Percentiles rank a stretch among this genome's conserved stretches.
Evolutionary conservation across 2,113 vertebrate species (phyloP).

Genomic region (Cariama cristata): DNA sequence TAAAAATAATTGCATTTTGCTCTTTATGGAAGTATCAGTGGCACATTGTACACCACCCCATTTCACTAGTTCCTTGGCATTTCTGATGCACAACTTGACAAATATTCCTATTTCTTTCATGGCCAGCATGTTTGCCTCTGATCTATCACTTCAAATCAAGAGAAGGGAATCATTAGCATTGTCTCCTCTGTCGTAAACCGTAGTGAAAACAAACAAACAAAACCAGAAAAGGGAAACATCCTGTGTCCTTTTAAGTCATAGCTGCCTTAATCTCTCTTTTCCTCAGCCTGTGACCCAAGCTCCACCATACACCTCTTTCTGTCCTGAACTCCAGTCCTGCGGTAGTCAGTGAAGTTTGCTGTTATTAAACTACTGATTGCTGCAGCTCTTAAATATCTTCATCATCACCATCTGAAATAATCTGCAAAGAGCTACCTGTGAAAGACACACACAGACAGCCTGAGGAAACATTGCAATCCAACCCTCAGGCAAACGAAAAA

Average conservation of each 20-base stretch:
- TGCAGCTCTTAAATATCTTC: constrained; percentile 32
- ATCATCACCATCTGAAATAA: background rate
- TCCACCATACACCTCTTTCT: background rate
- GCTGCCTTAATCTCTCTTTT: background rate
- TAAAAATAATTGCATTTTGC: background rate
- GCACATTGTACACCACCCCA: background rate
- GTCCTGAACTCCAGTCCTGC: background rate
- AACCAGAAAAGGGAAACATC: background rate
- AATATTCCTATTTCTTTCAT: background rate
- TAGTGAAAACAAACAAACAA: background rate
- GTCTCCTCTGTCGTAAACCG: background rate
- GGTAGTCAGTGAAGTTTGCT: background rate
- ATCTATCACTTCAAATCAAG: background rate
- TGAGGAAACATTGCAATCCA: background rate
- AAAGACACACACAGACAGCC: background rate
- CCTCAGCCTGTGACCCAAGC: background rate
- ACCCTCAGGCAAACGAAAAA: background rate
- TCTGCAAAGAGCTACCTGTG: background rate
- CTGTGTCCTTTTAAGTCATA: background rate
- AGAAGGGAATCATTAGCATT: background rate
- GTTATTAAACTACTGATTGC: constrained; percentile 20
- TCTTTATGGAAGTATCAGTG: background rate
- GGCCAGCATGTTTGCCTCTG: background rate
- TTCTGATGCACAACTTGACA: background rate
- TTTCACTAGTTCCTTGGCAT: background rate